Percentiles rank a stretch among this genome's conserved stretches.
phyloP scores from a whole-genome alignment of 2,113 vertebrate genomes.

The Microtus montanus region DNA sequence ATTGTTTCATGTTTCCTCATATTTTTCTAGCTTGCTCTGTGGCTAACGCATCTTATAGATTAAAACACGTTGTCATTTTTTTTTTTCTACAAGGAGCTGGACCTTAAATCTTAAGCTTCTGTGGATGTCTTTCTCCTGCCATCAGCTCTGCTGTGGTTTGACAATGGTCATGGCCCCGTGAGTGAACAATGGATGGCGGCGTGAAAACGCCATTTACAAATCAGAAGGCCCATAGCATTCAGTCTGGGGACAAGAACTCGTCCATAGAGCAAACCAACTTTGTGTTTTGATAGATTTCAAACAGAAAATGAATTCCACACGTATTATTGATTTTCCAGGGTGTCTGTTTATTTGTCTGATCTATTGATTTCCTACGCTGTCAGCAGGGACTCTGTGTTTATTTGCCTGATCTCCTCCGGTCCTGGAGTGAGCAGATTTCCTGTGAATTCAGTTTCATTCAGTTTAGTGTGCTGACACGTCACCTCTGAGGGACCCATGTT shows the following conservation, averaged over 20 bases:
- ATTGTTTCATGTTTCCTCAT: neutral
- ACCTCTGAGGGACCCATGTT: neutral
- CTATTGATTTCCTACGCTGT: neutral
- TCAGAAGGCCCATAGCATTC: neutral
- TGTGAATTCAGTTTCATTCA: neutral
- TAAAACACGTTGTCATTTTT: neutral
- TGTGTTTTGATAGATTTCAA: neutral
- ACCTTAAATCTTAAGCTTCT: neutral
- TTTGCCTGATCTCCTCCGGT: neutral
- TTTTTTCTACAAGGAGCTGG: neutral
- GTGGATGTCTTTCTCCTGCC: neutral
- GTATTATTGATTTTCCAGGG: neutral
- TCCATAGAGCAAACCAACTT: neutral
- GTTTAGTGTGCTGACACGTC: neutral
- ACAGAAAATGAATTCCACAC: neutral
- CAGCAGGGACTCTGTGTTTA: neutral
- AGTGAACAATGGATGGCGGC: too few species aligned
- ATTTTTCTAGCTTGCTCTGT: neutral
- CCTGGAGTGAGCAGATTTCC: neutral
- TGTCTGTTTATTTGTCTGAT: neutral
- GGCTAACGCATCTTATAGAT: neutral
- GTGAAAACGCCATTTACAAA: neutral
- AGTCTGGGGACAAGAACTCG: neutral
- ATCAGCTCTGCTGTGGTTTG: rapidly evolving
- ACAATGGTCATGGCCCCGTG: neutral